Evolutionary conservation across 2,888 invertebrate species (phyloP), one percentile per base, ranked within the genome.

Genomic region (Himalopsyche kuldschensis): DNA sequence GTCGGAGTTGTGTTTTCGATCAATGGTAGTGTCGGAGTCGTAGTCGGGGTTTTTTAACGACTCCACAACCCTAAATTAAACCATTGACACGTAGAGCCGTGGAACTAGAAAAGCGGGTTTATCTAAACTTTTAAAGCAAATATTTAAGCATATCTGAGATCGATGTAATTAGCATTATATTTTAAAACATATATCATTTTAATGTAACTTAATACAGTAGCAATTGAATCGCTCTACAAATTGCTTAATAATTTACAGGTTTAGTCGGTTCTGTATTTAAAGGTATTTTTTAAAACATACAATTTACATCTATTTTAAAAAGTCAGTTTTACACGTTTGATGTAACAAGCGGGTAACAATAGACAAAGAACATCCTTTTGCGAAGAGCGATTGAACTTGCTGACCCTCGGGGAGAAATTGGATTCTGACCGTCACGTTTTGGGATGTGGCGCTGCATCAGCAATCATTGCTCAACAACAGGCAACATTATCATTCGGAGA

Each of bases 351-450:
- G 20, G 6, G 10, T 8, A 55, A 75, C 75, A 75, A 75, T 75
- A 32, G 75, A 75, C 75, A 75, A 75, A 31, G 75, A 75, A 32
- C 75, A 55, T 55, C 55, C 20, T 55, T 41, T 55, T 20, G 31
- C 17, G 30, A 32, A 32, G 27, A 75, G 48, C 75, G 46, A 20
- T 55, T 46, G 80, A 81, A 27, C 80, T 47, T 75, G 17, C 27
- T 69, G 80, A 81, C 80, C 80, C 32, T 30, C 17, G 20, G 15
- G 76, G 75, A 69, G 80, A 80, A 80, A 80, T 35, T 80, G 30
- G 69, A 80, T 76, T 27, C 80, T 75, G 24, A 41, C 47, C 46
- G 75, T 81, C 80, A 81, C 80, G 80, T 31, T 47, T 35, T 80
- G 35, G 55, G 20, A 55, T 55, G 24, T 55, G 55, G 55, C 24